Evolutionary conservation across 2,888 invertebrate species (phyloP).

Genomic region (Dicyrtoma fusca): DNA sequence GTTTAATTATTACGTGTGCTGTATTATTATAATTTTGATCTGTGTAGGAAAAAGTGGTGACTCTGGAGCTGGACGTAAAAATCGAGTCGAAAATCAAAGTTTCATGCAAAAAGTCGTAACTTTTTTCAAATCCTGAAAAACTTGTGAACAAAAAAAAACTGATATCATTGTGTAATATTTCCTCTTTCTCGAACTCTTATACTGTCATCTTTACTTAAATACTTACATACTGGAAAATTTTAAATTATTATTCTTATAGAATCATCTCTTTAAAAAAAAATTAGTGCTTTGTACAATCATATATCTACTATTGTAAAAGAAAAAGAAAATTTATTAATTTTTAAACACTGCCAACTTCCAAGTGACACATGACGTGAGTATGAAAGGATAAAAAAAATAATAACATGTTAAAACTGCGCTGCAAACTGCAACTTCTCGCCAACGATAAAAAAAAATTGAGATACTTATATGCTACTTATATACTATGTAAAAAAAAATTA

Average conservation of each 20-base stretch:
- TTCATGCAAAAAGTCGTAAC: slow-evolving; percentile 23
- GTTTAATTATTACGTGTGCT: no score
- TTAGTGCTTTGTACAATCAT: no score
- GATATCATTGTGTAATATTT: slow-evolving; percentile 1
- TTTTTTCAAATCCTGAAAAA: slow-evolving; percentile 19
- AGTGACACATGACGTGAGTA: no score
- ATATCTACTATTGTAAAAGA: no score
- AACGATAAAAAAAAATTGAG: no score
- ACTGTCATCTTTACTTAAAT: background rate
- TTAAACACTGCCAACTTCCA: no score
- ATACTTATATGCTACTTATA: background rate
- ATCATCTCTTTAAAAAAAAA: no score
- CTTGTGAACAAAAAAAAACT: background rate
- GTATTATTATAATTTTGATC: no score
- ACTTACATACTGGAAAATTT: slow-evolving; percentile 2
- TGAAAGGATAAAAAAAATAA: no score
- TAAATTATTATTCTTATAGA: background rate
- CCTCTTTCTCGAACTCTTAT: background rate
- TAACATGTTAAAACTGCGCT: no score
- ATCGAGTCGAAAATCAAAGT: slow-evolving; percentile 27
- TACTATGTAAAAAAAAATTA: slow-evolving; percentile 5
- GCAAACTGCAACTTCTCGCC: no score
- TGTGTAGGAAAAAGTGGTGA: slow-evolving; percentile 21
- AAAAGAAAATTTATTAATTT: no score
- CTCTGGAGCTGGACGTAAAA: slow-evolving; percentile 10